A percentile compares a stretch with the other conserved stretches of the same genome.
phyloP scores from a whole-genome alignment of 1,140 invertebrate genomes.

The Phymastichus coffea region DNA sequence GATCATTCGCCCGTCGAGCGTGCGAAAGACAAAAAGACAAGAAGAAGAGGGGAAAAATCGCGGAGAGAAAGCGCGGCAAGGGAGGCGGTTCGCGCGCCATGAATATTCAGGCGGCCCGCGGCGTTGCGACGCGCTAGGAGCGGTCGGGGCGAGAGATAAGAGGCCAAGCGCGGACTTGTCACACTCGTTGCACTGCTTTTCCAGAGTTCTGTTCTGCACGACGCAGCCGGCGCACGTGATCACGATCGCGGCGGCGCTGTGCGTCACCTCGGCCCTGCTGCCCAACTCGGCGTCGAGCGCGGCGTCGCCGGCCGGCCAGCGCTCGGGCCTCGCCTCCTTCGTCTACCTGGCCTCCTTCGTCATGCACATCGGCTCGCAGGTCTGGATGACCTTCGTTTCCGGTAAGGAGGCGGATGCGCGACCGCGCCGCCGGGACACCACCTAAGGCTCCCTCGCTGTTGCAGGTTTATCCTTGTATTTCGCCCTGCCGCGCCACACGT shows the following conservation, averaged over 20 bases:
- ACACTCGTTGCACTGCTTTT: too few species aligned
- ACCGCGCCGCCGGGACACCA: conserved; percentile 6
- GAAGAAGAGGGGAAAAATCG: too few species aligned
- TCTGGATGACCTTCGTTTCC: conserved; percentile 88
- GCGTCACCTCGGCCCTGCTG: conserved; percentile 62
- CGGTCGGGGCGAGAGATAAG: too few species aligned
- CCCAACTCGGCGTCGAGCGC: conserved; percentile 54
- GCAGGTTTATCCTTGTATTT: conserved; percentile 81
- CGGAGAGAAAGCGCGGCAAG: too few species aligned
- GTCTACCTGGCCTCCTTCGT: conserved; percentile 73
- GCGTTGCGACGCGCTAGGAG: too few species aligned
- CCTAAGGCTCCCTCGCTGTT: too few species aligned
- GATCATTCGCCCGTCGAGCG: too few species aligned
- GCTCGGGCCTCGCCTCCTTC: conserved; percentile 55
- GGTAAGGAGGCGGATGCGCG: conserved; percentile 60
- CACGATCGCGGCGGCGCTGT: conserved; percentile 63
- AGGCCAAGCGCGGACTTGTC: too few species aligned
- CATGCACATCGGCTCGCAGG: conserved; percentile 76
- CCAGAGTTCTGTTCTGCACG: conserved; percentile 67
- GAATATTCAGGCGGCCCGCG: too few species aligned
- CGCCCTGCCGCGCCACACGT: conserved; percentile 75
- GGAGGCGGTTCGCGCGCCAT: too few species aligned
- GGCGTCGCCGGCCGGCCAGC: conserved; percentile 42
- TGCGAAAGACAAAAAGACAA: too few species aligned
- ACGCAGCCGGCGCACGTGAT: conserved; percentile 76